A percentile compares a stretch with the other conserved stretches of the same genome.
Evolutionary conservation across 2,113 vertebrate genomes (phyloP).

Genomic region (Hymenochirus boettgeri): DNA sequence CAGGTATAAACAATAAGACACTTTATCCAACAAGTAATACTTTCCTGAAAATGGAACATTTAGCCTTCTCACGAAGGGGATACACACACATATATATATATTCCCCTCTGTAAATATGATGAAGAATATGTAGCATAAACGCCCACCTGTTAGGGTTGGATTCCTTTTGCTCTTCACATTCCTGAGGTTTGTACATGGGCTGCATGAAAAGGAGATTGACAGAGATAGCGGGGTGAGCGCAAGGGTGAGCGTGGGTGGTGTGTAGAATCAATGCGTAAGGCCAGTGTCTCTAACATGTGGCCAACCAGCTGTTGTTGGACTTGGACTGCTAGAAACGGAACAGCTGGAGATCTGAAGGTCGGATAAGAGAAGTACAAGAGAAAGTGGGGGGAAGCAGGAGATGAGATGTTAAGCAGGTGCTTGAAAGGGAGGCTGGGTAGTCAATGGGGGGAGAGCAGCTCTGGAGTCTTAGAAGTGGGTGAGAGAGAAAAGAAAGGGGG

Average conservation of each 20-base stretch:
- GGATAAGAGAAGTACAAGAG: not conserved
- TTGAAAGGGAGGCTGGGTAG: not conserved
- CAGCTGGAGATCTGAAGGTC: not conserved
- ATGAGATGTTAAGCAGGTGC: not conserved
- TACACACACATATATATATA: too few relatives aligned
- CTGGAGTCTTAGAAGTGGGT: not conserved
- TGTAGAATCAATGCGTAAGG: not conserved
- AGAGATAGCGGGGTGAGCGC: not conserved
- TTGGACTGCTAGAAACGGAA: not conserved
- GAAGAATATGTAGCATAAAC: not conserved
- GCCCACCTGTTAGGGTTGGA: constrained; percentile 58
- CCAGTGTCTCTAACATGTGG: not conserved
- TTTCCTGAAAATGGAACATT: not conserved
- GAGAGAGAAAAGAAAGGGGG: not conserved
- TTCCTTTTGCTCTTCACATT: constrained; percentile 27
- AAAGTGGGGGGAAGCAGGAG: not conserved
- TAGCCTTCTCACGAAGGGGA: not conserved
- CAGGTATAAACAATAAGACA: not conserved
- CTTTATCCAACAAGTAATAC: too few relatives aligned
- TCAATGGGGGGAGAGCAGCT: too few relatives aligned
- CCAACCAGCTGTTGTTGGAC: not conserved
- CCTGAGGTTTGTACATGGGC: constrained; percentile 53
- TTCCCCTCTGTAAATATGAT: not conserved
- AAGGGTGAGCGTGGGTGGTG: not conserved
- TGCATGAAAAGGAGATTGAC: constrained; percentile 44